These are phyloP conservation scores for Nylanderia fulva DNA, from an alignment of 1,140 invertebrate genomes.

Conservation along the genomic window DNA sequence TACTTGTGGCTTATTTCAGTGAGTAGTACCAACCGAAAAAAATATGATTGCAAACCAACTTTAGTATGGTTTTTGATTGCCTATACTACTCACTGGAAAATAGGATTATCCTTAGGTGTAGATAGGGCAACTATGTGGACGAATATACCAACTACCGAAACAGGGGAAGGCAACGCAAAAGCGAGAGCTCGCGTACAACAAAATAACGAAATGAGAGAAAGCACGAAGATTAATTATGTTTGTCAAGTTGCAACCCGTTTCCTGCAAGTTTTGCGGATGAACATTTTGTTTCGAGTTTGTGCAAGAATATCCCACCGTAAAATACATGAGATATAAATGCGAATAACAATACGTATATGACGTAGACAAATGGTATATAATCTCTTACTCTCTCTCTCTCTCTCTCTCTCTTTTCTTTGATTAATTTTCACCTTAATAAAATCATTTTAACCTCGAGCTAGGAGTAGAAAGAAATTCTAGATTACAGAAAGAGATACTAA, in stretches of 20 bases:
- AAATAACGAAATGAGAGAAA: constrained; percentile 4
- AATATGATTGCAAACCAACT: too few species aligned
- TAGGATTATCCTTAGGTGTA: too few species aligned
- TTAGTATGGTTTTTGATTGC: too few species aligned
- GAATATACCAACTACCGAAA: too few species aligned
- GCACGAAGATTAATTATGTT: constrained; percentile 46
- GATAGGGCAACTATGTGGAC: too few species aligned
- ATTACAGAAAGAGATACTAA: too few species aligned
- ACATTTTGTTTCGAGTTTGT: constrained; percentile 7
- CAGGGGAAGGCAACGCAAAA: neutral
- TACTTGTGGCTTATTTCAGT: too few species aligned
- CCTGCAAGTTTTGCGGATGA: neutral
- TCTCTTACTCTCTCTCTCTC: neutral
- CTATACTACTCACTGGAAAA: too few species aligned
- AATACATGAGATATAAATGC: neutral
- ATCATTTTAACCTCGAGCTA: neutral
- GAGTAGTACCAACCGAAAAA: too few species aligned
- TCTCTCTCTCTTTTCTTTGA: neutral
- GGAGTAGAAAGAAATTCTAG: too few species aligned
- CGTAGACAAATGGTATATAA: neutral
- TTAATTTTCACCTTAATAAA: constrained; percentile 6
- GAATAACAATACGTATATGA: neutral
- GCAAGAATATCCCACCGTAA: neutral
- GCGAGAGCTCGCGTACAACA: neutral
- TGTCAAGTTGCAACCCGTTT: constrained; percentile 12